Evolutionary conservation across 1,140 invertebrate species (phyloP).

Genomic region (Pogonomyrmex californicus): DNA sequence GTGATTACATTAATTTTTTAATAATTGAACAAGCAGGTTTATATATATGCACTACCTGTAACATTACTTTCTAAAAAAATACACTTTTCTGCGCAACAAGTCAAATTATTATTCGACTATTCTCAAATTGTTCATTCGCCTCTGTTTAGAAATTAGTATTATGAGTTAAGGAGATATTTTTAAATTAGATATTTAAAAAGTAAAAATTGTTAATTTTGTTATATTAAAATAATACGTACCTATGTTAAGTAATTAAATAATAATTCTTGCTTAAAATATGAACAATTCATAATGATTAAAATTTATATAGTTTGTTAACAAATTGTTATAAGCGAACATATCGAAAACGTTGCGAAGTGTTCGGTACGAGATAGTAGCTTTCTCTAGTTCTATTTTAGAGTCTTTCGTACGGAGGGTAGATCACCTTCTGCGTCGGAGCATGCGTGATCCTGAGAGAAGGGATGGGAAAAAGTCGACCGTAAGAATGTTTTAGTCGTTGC

Average conservation of each 20-base stretch:
- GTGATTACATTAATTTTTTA: not conserved
- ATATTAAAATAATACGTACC: not conserved
- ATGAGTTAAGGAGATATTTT: not conserved
- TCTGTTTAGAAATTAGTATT: not conserved
- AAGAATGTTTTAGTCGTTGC: conserved; percentile 10
- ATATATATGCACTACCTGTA: not conserved
- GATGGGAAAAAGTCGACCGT: not conserved
- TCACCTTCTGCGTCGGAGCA: conserved; percentile 13
- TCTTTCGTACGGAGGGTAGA: conserved; percentile 14
- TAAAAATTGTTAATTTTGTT: not conserved
- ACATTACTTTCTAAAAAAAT: not conserved
- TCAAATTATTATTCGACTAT: not conserved
- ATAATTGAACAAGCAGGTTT: conserved; percentile 4
- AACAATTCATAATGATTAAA: not conserved
- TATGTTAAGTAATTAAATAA: not conserved
- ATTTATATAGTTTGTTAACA: not conserved
- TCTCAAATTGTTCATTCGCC: not conserved
- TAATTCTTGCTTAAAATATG: not conserved
- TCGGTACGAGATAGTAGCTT: not conserved
- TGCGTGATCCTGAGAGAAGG: not conserved
- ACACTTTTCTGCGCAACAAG: not conserved
- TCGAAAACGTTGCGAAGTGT: not conserved
- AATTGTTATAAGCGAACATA: not conserved
- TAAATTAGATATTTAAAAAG: not conserved
- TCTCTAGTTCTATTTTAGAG: conserved; percentile 5